These are phyloP conservation scores for Onychomys leucogaster DNA, from an alignment of 2,797 vertebrate genomes.

Conservation along the genomic window DNA sequence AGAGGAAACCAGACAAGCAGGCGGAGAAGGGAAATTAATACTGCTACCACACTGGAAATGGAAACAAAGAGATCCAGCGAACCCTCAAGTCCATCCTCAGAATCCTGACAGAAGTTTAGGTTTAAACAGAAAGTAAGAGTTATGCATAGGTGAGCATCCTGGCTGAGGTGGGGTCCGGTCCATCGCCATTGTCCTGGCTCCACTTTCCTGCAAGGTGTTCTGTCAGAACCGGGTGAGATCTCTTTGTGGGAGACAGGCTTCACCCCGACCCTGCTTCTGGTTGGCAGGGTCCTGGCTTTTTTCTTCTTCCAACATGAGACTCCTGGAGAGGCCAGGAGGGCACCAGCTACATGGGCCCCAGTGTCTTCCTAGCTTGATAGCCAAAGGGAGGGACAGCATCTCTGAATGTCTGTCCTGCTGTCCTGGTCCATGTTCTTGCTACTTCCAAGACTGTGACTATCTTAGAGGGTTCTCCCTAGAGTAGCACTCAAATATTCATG, in stretches of 20 bases:
- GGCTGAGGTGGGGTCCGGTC: not conserved
- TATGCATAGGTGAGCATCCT: not conserved
- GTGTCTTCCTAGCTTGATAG: not conserved
- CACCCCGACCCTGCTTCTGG: not conserved
- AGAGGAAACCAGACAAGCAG: not conserved
- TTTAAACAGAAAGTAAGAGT: not conserved
- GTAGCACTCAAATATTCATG: not conserved
- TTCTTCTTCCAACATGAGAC: not conserved
- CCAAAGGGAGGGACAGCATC: not conserved
- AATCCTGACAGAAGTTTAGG: not conserved
- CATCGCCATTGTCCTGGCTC: not conserved
- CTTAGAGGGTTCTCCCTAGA: not conserved
- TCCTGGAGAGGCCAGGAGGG: not conserved
- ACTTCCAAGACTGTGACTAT: not conserved
- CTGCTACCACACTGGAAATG: not conserved
- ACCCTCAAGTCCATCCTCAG: not conserved
- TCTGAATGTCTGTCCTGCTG: no score
- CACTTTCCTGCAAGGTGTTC: not conserved
- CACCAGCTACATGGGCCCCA: not conserved
- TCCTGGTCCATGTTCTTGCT: not conserved
- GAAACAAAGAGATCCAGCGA: not conserved
- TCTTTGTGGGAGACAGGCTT: not conserved
- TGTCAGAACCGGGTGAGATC: not conserved
- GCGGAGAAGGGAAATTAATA: not conserved
- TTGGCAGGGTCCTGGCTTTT: not conserved